Evolutionary conservation across 2,888 invertebrate genomes (phyloP).

Genomic region (Patella depressa): DNA sequence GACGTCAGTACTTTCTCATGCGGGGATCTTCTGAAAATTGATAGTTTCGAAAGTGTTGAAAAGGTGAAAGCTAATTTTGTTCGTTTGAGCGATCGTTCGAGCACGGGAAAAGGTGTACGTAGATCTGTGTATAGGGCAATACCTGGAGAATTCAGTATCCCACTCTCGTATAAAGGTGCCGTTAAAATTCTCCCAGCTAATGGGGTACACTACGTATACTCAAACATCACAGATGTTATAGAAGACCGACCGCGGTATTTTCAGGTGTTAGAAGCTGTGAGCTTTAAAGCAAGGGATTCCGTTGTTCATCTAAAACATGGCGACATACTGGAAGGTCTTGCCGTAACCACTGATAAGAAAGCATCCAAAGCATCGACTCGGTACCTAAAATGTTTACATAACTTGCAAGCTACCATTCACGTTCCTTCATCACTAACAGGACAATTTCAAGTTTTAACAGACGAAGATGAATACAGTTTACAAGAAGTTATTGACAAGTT

Average conservation of each 20-base stretch:
- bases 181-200: constrained; percentile 16
- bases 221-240: constrained; percentile 11
- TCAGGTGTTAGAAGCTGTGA: not conserved
- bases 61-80: constrained; percentile 9
- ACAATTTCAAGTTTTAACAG: constrained; percentile 2
- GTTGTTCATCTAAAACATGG: not conserved
- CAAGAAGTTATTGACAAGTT: constrained; percentile 15
- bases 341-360: not conserved
- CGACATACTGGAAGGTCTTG: not conserved
- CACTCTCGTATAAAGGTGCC: constrained; percentile 7
- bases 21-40: constrained; percentile 23
- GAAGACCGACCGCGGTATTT: constrained; percentile 16
- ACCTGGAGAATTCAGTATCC: constrained; percentile 13
- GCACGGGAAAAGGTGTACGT: not conserved
- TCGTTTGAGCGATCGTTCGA: not conserved
- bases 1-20: constrained; percentile 14
- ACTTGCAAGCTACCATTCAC: not conserved
- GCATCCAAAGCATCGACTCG: not conserved
- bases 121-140: not conserved
- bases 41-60: constrained; percentile 5
- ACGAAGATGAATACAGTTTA: constrained; percentile 17
- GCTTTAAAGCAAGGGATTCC: not conserved
- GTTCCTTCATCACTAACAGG: not conserved
- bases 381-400: not conserved
- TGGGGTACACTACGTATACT: constrained; percentile 14